These are phyloP conservation scores for Tiliqua scincoides DNA, from an alignment of 2,113 vertebrate genomes.

Conservation along the genomic window DNA sequence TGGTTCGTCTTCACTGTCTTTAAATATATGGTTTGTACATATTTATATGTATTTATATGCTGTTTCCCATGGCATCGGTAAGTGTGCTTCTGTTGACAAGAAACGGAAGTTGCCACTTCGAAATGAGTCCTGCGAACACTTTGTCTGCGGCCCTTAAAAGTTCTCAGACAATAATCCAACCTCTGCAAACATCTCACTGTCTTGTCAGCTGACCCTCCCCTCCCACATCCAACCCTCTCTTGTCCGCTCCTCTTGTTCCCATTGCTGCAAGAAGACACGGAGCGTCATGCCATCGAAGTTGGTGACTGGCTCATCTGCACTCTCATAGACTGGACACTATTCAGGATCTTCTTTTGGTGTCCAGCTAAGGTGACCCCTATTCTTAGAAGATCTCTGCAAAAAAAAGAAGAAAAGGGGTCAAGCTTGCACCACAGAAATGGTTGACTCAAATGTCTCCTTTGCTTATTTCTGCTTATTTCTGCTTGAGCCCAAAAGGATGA, in stretches of 20 bases:
- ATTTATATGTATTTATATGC: constrained; percentile 69
- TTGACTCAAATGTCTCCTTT: neutral
- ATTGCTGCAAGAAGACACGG: constrained; percentile 49
- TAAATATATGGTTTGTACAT: constrained; percentile 71
- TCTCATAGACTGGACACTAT: constrained; percentile 95
- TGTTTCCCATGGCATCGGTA: constrained; percentile 67
- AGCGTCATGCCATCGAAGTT: constrained; percentile 91
- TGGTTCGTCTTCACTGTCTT: constrained; percentile 67
- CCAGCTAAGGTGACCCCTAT: constrained; percentile 98
- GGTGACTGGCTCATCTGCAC: constrained; percentile 95
- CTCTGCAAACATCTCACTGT: constrained; percentile 55
- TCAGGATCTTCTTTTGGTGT: constrained; percentile 99
- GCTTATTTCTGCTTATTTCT: neutral
- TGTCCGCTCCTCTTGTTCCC: constrained; percentile 63
- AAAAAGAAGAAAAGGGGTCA: constrained; percentile 36
- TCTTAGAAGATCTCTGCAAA: constrained; percentile 93
- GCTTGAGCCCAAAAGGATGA: neutral
- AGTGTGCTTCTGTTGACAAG: constrained; percentile 73
- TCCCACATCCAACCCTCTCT: constrained; percentile 53
- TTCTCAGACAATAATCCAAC: constrained; percentile 53
- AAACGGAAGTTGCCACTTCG: constrained; percentile 60
- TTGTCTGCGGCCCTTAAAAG: constrained; percentile 16
- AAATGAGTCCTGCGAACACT: constrained; percentile 61
- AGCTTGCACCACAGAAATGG: neutral
- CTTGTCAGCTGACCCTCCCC: constrained; percentile 50